Percentiles rank a stretch among this genome's conserved stretches.
These are phyloP conservation scores for Toxonevra muliebris DNA, from an alignment of 2,888 invertebrate genomes.

Conservation along the genomic window DNA sequence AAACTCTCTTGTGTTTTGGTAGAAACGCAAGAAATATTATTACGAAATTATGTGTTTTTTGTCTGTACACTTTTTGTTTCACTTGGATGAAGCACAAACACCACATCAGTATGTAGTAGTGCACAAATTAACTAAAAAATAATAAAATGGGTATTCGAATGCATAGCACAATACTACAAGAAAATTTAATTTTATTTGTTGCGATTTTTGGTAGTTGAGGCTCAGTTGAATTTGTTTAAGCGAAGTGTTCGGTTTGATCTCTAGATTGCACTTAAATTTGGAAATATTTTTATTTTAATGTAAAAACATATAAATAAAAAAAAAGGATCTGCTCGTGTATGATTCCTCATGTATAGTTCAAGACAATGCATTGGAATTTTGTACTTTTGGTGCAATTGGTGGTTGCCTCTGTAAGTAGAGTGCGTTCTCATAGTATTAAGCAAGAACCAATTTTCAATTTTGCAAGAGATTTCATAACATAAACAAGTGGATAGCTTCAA, in stretches of 20 bases:
- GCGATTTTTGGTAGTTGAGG: conserved; percentile 42
- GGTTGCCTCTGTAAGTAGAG: conserved; percentile 1
- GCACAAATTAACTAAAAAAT: neutral
- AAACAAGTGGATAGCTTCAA: no score
- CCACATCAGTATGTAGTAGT: conserved; percentile 2
- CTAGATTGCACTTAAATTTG: conserved; percentile 1
- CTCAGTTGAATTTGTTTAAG: conserved; percentile 53
- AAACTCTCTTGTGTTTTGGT: neutral
- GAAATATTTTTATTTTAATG: neutral
- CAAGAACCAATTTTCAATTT: no score
- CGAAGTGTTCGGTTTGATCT: conserved; percentile 43
- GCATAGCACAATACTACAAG: no score
- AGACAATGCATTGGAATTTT: conserved; percentile 46
- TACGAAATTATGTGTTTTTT: conserved; percentile 9
- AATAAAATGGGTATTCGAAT: no score
- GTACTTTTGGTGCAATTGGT: conserved; percentile 38
- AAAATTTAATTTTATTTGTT: conserved; percentile 46
- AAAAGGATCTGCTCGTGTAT: no score
- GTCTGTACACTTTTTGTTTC: conserved; percentile 41
- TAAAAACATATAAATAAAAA: conserved; percentile 8
- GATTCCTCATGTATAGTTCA: conserved; percentile 40
- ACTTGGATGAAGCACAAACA: conserved; percentile 50
- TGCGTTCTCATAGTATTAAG: no score
- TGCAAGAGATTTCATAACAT: no score
- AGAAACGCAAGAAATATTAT: neutral